Conservation (phyloP, 1,140 invertebrate species). For the Phymorhynchus buccinoides region DNA sequence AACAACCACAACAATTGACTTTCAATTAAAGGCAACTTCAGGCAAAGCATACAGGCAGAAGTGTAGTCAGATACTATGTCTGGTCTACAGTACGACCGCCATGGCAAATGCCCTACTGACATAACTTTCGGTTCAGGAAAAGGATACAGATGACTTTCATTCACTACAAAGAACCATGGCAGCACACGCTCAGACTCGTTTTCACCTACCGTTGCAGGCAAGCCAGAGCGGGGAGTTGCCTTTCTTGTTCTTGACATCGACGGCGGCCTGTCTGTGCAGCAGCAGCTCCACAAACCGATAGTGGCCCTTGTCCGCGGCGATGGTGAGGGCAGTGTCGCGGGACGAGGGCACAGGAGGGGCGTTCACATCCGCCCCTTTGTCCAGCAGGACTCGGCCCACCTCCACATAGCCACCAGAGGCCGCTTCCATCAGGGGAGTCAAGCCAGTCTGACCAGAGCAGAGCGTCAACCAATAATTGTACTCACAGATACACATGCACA, state of each 20-base stretch:
- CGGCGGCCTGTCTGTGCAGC: conserved; percentile 80
- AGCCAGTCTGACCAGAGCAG: conserved; percentile 82
- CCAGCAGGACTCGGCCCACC: conserved; percentile 94
- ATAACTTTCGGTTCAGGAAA: no score
- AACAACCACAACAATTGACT: no score
- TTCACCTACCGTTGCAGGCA: conserved; percentile 87
- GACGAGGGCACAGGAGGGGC: conserved; percentile 98
- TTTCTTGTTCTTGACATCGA: conserved; percentile 99
- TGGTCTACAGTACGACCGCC: no score
- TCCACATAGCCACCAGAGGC: conserved; percentile 99
- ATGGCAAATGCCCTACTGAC: no score
- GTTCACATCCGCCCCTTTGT: conserved; percentile 98
- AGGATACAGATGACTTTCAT: no score
- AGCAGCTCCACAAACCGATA: conserved; percentile 94
- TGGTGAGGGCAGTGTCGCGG: conserved; percentile 97
- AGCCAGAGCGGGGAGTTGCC: conserved; percentile 98
- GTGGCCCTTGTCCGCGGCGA: conserved; percentile 99
- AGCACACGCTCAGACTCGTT: neutral
- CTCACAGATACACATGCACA: neutral
- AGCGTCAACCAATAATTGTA: neutral
- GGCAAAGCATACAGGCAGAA: no score
- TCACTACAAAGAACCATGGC: no score
- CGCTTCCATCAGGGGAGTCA: conserved; percentile 99
- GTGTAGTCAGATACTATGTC: no score
- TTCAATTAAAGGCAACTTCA: no score